Conservation (phyloP, 2,797 vertebrate genomes). For the Alfaro cultratus region DNA sequence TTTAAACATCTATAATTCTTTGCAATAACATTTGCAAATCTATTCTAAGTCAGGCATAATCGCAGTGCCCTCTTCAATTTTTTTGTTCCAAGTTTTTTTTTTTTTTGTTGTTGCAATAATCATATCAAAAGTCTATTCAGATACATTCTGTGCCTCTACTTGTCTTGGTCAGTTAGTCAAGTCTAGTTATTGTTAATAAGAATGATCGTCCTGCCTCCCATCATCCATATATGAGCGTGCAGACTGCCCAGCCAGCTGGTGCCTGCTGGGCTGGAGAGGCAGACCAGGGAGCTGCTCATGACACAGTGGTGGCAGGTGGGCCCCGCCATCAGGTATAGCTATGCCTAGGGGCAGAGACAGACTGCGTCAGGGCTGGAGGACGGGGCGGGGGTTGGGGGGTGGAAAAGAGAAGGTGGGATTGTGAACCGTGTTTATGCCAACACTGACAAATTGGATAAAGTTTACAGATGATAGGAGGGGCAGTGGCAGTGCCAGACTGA, state of each 20-base stretch:
- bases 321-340: conserved; percentile 58
- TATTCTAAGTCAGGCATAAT: background rate
- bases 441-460: conserved; percentile 71
- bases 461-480: conserved; percentile 55
- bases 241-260: conserved; percentile 72
- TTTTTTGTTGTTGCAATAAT: background rate
- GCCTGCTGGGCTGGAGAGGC: conserved; percentile 55
- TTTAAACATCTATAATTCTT: background rate
- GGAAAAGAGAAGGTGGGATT: conserved; percentile 36
- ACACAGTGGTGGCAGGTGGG: conserved; percentile 66
- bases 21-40: background rate
- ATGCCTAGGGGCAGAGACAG: conserved; percentile 63
- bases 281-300: conserved; percentile 55
- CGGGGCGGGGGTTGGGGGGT: conserved; percentile 22
- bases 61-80: no score
- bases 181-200: conserved; percentile 47
- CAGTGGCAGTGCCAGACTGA: conserved; percentile 50
- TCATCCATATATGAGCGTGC: conserved; percentile 64
- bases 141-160: conserved; percentile 24
- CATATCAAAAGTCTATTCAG: conserved; percentile 5
- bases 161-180: conserved; percentile 36
- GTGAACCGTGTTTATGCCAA: conserved; percentile 50
- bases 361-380: conserved; percentile 28
- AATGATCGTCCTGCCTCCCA: conserved; percentile 46
- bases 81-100: background rate